Conservation (phyloP, 92 coral and sea anemone genomes). For the Palythoa grandiflora region DNA sequence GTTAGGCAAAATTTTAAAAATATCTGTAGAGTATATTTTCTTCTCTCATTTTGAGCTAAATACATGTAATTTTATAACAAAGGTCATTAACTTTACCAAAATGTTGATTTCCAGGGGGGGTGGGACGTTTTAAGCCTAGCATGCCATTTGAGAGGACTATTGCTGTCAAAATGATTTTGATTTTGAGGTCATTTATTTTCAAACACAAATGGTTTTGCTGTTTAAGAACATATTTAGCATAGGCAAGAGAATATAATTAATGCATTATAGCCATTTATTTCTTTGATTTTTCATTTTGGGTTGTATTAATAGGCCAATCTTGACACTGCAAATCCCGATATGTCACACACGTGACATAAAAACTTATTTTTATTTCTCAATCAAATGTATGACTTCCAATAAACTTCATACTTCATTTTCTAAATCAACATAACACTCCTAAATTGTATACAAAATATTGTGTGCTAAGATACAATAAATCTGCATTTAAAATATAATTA, state of each 20-base stretch:
- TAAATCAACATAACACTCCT: constrained; percentile 14
- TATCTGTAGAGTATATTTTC: constrained; percentile 8
- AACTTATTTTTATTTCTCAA: constrained; percentile 11
- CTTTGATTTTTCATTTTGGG: constrained; percentile 14
- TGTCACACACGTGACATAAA: constrained; percentile 16
- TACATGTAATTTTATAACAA: constrained; percentile 7
- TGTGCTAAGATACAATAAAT: constrained; percentile 13
- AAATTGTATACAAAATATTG: constrained; percentile 11
- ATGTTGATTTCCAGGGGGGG: constrained; percentile 18
- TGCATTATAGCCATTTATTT: constrained; percentile 13
- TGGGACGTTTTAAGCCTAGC: constrained; percentile 17
- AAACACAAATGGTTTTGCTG: constrained; percentile 15
- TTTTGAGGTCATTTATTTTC: constrained; percentile 13
- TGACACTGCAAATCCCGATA: constrained; percentile 16
- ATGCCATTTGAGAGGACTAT: constrained; percentile 16
- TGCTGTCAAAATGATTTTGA: constrained; percentile 14
- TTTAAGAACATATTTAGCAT: constrained; percentile 12
- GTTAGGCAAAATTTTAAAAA: constrained; percentile 5
- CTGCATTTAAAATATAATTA: constrained; percentile 11
- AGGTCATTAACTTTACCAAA: constrained; percentile 12
- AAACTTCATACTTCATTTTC: constrained; percentile 13
- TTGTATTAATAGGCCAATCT: constrained; percentile 14
- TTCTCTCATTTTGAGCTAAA: constrained; percentile 14
- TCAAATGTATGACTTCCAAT: constrained; percentile 14
- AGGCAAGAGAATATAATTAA: constrained; percentile 13